Percentiles rank a stretch among this genome's conserved stretches.
phyloP scores from a whole-genome alignment of 1,140 invertebrate species.

The Patella vulgata region DNA sequence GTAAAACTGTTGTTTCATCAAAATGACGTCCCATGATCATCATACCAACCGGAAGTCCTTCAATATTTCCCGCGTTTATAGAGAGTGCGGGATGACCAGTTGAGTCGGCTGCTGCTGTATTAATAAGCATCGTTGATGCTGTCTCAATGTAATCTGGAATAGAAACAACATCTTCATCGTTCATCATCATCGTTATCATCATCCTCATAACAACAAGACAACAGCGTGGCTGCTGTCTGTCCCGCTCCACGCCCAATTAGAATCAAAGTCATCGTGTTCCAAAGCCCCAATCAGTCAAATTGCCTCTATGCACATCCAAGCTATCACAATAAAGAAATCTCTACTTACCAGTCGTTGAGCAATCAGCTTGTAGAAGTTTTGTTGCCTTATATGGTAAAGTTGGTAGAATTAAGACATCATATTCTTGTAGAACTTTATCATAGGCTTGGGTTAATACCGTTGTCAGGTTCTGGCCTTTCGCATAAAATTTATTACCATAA shows the following conservation, averaged over 20 bases:
- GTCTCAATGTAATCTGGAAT: slow-evolving; percentile 36
- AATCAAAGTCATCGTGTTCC: no score
- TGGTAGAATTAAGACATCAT: slow-evolving; percentile 52
- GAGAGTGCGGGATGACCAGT: slow-evolving; percentile 52
- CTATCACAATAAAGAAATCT: no score
- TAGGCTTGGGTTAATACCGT: slow-evolving; percentile 32
- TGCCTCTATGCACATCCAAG: no score
- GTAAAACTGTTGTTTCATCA: slow-evolving; percentile 40
- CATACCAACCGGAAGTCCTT: slow-evolving; percentile 46
- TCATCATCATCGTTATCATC: no score
- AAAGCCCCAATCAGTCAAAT: no score
- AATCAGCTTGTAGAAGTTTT: slow-evolving; percentile 23
- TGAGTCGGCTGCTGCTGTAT: slow-evolving; percentile 44
- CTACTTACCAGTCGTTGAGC: no score
- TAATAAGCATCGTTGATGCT: slow-evolving; percentile 25
- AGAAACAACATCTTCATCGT: no score
- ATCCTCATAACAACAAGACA: no score
- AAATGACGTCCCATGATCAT: slow-evolving; percentile 44
- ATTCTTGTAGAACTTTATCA: slow-evolving; percentile 36
- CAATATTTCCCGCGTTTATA: slow-evolving; percentile 47
- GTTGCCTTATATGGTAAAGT: slow-evolving; percentile 39
- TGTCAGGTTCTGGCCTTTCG: slow-evolving; percentile 38
- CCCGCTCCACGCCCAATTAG: no score
- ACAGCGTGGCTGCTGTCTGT: no score
- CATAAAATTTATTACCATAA: slow-evolving; percentile 40